Base-by-base conservation (phyloP, 2,113 vertebrate genomes). In the Grammomys dolichurus region DNA sequence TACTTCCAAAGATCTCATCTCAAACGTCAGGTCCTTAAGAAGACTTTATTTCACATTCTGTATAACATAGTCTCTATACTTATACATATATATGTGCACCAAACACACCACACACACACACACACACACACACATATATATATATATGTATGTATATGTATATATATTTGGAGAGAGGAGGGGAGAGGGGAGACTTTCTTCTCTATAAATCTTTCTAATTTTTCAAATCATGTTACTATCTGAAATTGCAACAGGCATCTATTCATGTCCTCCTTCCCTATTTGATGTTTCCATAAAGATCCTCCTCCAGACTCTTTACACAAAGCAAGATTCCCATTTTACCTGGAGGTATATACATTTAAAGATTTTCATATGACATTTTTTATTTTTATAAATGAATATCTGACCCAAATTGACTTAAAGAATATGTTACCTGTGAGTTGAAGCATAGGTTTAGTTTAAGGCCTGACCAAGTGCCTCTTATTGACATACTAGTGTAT, bases 31-130 rank as follows among this genome's bases (percentile, higher is more conserved):
- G 70, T 67, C 33, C 40, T 88, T 82, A 76, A 82, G 85, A 40
- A 90, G 54, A 70, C 73, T 94, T 90, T 58, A 88, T 77, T 96
- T 96, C 67, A 94, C 51, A 89, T 33, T 89, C 69, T 89, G 63
- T 86, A 73, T 93, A 82, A 94, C 82, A 36, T 88, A 84, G 51
- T 85, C 77, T 87, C 33, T 56, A 90, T 82, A 67, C 9, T 72
- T 43, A 40, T 56, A 60, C 19, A 63, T 36, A 78, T 12, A 56
- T 63, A 77, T 56, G 7, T 4, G 13, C 14, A 0, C 36, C 5
- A 76, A 40, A 76, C 75, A 51, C 46, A 51, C 13, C 63, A 69
- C 36, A 63, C 63, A 31, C 31, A 80, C 28, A 78, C 12, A 77
- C 43, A 48, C 73, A 76, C 46, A 46, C 46, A 48, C 46, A 48